Base-by-base conservation (phyloP, 2,797 vertebrate genomes). In the Mormyrus proboscirostris region DNA sequence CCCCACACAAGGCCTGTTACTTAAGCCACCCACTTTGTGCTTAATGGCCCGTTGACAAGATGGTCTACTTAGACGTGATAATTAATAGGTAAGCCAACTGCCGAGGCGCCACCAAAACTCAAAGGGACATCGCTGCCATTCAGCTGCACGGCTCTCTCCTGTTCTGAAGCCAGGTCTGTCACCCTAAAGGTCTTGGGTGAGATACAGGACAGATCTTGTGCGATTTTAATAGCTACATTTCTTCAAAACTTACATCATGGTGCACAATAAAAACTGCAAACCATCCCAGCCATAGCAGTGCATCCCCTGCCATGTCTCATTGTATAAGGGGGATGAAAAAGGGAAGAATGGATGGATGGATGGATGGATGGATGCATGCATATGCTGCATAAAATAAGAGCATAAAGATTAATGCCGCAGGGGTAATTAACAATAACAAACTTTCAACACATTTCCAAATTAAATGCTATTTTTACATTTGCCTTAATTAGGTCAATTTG, bases 51-150 rank as follows among this genome's bases (percentile, higher is more conserved):
- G 59, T 8, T 33, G 22, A 79, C 73, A 73, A 59, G 50, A 86
- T 47, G 73, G 85, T 79, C 65, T n/a, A 73, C 41, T 89, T 55
- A 89, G 47, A 88, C 33, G 65, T 49, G 44, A 9, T 53, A 86
- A 91, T 91, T 89, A 88, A 86, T 83, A 86, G 83, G 62, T 88
- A 69, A 86, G 59, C 41, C 44, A 9, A 57, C 41, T 7, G 44
- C 62, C 16, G 10, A 44, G 10, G 79, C 69, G 25, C 33, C 87
- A 49, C 47, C 47, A 44, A 44, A 49, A 84, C 9, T 29, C 9
- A 84, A 14, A 51, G 22, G 0, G 41, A 33, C 86, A 59, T 88
- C 4, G 41, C 29, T 29, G 44, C 10, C 6, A 33, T 79, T 86
- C 62, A 16, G 49, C 90, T 49, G 79, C 65, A 86, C 86, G 49